Evolutionary conservation across 35 echinoderm and acorn worm species (phyloP), one percentile per base, ranked within the genome.

Genomic region (Eucidaris tribuloides): DNA sequence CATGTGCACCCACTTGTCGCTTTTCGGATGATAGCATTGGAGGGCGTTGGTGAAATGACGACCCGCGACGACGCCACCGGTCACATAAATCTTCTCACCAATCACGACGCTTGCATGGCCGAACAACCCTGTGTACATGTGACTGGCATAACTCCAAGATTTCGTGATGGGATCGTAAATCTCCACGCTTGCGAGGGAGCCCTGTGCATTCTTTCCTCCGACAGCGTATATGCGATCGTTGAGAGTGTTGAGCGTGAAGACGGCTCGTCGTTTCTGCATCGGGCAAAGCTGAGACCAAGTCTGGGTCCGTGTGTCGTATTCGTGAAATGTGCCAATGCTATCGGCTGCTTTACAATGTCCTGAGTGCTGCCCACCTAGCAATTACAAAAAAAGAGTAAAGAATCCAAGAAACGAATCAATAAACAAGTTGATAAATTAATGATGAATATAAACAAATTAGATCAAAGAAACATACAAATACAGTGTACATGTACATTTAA

Each of bases 31-130:
- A 80, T 99, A 99, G 74, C 78, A 80, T 52, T 99, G 86, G 20
- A 99, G 64, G 5, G 96, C 83, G 55, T 90, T 83, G 25, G 82
- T 99, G 72, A 93, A 99, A 42, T 93, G 87, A 42, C 91, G 65
- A 0, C 94, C 90, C 17, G 82, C 77, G 37, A 92, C 96, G 5
- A 93, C 83, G 1, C 96, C 96, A 34, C 96, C 96, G 9, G 82
- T 77, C 14, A 90, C 63, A 76, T 79, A 99, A 7, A 99, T 78
- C 29, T 81, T 87, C 17, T 65, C 96, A 34, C 83, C 79, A 24
- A 87, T 64, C 3, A 88, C 50, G 1, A 83, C 65, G 19, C 96
- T 80, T 2, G 86, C 82, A 77, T 92, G 96, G 25, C 86, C 96
- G 49, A 99, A 92, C n/a, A 88, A 34, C 13, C 80, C 80, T 1